Conservation (phyloP, 2,113 vertebrate species). For the Laticauda colubrina region DNA sequence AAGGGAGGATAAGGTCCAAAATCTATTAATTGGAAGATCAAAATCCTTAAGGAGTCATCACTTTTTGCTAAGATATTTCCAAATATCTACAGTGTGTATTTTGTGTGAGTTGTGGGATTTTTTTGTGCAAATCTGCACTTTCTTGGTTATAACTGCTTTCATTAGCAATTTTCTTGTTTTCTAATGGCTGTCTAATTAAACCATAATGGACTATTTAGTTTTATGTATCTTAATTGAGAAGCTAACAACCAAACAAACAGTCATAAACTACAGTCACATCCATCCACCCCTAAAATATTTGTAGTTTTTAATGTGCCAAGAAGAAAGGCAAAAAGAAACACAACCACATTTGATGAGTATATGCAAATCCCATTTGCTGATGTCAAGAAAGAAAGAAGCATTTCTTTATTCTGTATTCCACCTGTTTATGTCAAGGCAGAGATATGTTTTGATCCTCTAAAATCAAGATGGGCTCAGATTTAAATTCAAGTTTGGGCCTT, state of each 20-base stretch:
- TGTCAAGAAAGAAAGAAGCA: not conserved
- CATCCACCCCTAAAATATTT: slow-evolving; percentile 11
- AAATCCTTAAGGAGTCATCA: slow-evolving; percentile 23
- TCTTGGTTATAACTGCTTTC: slow-evolving; percentile 38
- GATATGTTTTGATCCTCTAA: not conserved
- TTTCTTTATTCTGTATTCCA: not conserved
- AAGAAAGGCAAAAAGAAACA: not conserved
- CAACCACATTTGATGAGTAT: not conserved
- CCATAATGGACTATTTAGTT: slow-evolving; percentile 44
- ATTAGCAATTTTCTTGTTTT: slow-evolving; percentile 44
- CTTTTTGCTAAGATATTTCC: slow-evolving; percentile 24
- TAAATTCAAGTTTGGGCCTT: not conserved
- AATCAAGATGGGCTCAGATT: not conserved
- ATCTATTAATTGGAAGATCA: slow-evolving; percentile 24
- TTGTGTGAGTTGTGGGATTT: slow-evolving; percentile 17
- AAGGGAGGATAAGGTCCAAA: slow-evolving; percentile 26
- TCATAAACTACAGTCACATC: slow-evolving; percentile 38
- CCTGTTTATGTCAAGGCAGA: not conserved
- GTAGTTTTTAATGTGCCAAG: slow-evolving; percentile 28
- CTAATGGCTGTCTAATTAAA: slow-evolving; percentile 60
- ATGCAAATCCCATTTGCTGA: not conserved
- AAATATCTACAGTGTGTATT: slow-evolving; percentile 22
- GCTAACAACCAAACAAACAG: slow-evolving; percentile 48
- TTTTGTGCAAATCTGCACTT: slow-evolving; percentile 24
- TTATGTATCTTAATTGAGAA: slow-evolving; percentile 51